Evolutionary conservation across 2,113 vertebrate genomes (phyloP).

Genomic region (Anhinga rufa): DNA sequence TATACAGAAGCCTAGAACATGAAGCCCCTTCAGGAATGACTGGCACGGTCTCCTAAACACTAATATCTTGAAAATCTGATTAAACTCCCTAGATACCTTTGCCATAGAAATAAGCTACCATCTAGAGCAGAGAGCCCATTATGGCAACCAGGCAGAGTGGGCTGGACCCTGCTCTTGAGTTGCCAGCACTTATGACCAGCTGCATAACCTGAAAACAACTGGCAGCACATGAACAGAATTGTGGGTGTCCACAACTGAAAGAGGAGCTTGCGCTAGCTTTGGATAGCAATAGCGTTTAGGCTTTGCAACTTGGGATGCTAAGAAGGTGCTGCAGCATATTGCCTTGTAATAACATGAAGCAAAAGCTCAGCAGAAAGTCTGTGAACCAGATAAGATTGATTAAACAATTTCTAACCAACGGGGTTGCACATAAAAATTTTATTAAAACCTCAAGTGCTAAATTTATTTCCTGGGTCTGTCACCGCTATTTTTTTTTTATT

Average conservation of each 20-base stretch:
- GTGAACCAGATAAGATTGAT: slow-evolving; percentile 68
- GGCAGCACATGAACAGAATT: neutral
- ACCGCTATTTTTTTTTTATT: slow-evolving; percentile 45
- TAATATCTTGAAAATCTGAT: neutral
- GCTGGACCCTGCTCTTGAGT: neutral
- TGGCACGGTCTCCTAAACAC: neutral
- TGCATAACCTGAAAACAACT: neutral
- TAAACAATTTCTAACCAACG: slow-evolving; percentile 67
- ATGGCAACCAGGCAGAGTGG: neutral
- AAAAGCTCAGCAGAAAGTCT: slow-evolving; percentile 54
- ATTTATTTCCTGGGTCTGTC: slow-evolving; percentile 69
- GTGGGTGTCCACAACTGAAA: neutral
- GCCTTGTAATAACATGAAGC: slow-evolving; percentile 44
- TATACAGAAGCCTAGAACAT: neutral
- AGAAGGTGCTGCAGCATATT: slow-evolving; percentile 38
- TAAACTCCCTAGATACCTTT: neutral
- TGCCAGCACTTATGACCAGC: rapidly evolving
- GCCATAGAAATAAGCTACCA: neutral
- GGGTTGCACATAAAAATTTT: slow-evolving; percentile 68
- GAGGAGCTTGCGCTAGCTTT: neutral
- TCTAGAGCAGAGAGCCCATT: neutral
- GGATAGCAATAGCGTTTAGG: neutral
- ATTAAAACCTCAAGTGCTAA: slow-evolving; percentile 70
- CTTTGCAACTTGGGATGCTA: neutral
- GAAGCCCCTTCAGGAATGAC: neutral